Percentiles rank a stretch among this genome's conserved stretches.
phyloP scores from a whole-genome alignment of 92 coral and sea anemone genomes.

The Montipora capitata region DNA sequence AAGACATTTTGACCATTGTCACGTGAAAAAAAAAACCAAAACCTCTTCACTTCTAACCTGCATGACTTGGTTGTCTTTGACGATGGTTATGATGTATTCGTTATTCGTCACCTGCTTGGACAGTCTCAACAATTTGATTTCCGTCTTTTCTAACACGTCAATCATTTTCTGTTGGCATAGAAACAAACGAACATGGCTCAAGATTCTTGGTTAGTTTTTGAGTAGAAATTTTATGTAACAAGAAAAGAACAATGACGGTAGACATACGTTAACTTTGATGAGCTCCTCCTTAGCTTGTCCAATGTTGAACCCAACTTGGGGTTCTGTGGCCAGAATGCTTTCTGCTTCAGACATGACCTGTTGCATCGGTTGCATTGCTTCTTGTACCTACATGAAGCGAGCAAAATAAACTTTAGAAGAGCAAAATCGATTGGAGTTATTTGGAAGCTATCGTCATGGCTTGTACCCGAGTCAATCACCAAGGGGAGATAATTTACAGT shows the following conservation, averaged over 20 bases:
- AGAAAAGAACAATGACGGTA: background rate
- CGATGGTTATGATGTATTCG: conserved; percentile 91
- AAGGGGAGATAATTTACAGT: no score
- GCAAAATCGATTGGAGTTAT: no score
- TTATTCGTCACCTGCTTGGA: conserved; percentile 92
- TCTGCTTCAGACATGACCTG: conserved; percentile 91
- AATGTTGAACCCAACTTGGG: conserved; percentile 83
- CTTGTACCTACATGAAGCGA: conserved; percentile 66
- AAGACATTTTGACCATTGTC: no score
- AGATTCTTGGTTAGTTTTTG: background rate
- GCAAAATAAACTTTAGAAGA: background rate
- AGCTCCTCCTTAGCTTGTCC: conserved; percentile 88
- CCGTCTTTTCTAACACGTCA: conserved; percentile 91
- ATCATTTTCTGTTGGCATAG: conserved; percentile 78
- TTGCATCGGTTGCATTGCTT: conserved; percentile 92
- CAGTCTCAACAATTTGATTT: conserved; percentile 86
- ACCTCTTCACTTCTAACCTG: conserved; percentile 36
- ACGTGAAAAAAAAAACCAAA: background rate
- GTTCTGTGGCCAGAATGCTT: conserved; percentile 85
- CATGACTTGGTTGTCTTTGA: conserved; percentile 93
- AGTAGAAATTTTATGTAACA: background rate
- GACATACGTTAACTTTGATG: conserved; percentile 87
- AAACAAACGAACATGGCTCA: background rate
- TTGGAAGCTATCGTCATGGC: no score
- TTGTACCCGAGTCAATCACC: no score